Evolutionary conservation across 2,113 vertebrate species (phyloP).

Genomic region (Cynoglossus semilaevis): DNA sequence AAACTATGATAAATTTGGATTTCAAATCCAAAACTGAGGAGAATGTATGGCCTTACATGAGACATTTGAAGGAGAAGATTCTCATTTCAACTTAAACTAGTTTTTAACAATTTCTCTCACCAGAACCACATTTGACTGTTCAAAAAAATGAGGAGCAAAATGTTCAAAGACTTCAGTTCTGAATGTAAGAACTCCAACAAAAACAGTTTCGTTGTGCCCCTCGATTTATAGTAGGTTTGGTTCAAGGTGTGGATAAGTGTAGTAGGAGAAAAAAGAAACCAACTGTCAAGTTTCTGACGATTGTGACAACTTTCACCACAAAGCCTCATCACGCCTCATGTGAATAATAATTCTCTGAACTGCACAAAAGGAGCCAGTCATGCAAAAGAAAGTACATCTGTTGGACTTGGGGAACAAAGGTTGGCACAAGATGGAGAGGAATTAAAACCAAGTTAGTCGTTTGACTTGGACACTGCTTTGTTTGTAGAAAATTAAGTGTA

Average conservation of each 20-base stretch:
- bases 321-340: slow-evolving; percentile 49
- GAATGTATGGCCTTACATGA: not conserved
- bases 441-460: slow-evolving; percentile 12
- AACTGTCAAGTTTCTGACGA: not conserved
- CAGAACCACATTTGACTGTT: not conserved
- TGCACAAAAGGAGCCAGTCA: slow-evolving; percentile 11
- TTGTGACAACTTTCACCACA: slow-evolving; percentile 18
- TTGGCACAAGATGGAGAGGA: slow-evolving; percentile 28
- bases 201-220: no score
- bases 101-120: no score
- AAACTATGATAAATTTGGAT: no score
- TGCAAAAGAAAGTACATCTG: slow-evolving; percentile 8
- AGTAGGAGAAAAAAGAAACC: no score
- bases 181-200: no score
- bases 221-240: no score
- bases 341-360: slow-evolving; percentile 45
- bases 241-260: no score
- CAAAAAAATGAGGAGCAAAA: not conserved
- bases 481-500: no score
- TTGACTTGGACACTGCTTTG: slow-evolving; percentile 19
- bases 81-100: no score
- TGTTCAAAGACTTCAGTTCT: no score
- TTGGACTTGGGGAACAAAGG: slow-evolving; percentile 6
- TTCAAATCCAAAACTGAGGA: no score
- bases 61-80: not conserved